phyloP scores from a whole-genome alignment of 2,888 invertebrate species.

The Cantharis lateralis region DNA sequence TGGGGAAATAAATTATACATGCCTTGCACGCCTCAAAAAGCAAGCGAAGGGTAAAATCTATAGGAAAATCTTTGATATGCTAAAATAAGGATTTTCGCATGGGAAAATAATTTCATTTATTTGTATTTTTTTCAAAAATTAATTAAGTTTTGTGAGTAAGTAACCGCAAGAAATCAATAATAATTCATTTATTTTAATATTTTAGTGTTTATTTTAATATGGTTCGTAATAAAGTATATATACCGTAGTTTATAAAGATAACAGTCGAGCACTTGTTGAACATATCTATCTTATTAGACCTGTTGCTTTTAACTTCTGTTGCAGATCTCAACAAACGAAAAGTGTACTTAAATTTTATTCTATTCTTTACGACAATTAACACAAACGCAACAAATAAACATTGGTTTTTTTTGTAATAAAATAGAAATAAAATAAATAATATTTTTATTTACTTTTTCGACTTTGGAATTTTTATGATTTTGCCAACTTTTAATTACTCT shows the following conservation, averaged over 20 bases:
- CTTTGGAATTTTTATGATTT: no score
- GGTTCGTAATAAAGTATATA: background rate
- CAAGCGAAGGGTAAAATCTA: background rate
- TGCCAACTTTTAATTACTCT: background rate
- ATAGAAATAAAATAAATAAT: no score
- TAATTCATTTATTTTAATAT: background rate
- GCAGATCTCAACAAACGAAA: constrained; percentile 8
- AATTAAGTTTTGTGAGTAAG: background rate
- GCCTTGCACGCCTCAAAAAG: background rate
- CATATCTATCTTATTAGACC: constrained; percentile 10
- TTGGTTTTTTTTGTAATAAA: no score
- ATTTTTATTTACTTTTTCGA: no score
- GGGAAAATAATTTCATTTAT: background rate
- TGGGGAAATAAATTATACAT: background rate
- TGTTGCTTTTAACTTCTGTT: constrained; percentile 19
- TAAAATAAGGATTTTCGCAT: background rate
- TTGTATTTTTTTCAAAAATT: background rate
- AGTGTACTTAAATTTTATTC: background rate
- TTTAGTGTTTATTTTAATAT: background rate
- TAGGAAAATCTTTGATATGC: background rate
- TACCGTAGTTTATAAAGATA: background rate
- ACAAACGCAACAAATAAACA: no score
- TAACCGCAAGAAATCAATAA: background rate
- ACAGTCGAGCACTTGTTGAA: constrained; percentile 22
- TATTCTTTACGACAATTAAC: background rate